Percentiles rank a stretch among this genome's conserved stretches.
Evolutionary conservation across 2,797 vertebrate species (phyloP).

Genomic region (Dendrocincla fuliginosa): DNA sequence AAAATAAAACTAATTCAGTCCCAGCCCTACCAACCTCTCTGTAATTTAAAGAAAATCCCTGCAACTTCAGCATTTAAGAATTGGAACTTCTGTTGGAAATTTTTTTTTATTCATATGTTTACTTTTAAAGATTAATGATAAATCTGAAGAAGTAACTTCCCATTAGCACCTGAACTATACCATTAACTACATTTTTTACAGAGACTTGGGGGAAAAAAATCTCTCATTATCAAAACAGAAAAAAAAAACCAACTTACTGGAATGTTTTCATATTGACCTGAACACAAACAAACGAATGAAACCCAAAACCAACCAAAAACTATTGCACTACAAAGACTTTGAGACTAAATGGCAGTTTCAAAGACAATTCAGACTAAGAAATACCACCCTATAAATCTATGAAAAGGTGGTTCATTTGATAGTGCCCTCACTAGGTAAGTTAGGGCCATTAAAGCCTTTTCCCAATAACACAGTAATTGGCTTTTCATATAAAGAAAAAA

Average conservation of each 20-base stretch:
- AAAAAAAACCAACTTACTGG: neutral
- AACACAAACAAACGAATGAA: neutral
- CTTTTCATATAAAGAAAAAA: neutral
- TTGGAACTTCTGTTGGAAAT: neutral
- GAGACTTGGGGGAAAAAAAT: neutral
- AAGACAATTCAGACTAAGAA: neutral
- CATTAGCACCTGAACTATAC: neutral
- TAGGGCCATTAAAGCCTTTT: neutral
- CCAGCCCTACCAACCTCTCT: slow-evolving; percentile 9
- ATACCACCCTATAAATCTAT: neutral
- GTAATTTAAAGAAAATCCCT: neutral
- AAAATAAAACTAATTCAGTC: slow-evolving; percentile 30
- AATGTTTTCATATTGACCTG: neutral
- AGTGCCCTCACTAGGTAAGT: neutral
- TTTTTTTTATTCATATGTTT: neutral
- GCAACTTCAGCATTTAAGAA: neutral
- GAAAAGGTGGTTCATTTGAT: neutral
- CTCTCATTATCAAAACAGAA: neutral
- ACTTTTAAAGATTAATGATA: neutral
- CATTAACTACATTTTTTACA: neutral
- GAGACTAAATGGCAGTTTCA: neutral
- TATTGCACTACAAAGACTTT: neutral
- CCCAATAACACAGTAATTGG: neutral
- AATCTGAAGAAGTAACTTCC: neutral
- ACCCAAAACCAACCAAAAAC: neutral